Conservation (phyloP, 2,888 invertebrate genomes). For the Platycheirus rosarum region DNA sequence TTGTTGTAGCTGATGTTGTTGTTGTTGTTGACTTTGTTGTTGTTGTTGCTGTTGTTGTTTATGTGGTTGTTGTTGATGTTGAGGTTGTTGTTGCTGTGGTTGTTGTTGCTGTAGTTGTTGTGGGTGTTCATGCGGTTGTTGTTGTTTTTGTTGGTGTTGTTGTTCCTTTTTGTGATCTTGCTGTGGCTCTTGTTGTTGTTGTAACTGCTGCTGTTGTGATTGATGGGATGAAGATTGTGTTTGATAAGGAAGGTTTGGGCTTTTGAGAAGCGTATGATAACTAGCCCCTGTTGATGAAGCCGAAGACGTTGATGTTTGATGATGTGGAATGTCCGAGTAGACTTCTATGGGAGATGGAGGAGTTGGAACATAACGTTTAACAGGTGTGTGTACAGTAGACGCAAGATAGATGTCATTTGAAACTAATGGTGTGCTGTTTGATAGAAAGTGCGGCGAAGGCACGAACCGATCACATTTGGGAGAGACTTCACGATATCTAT, state of each 20-base stretch:
- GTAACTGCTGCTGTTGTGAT: too few species aligned
- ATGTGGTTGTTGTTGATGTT: background rate
- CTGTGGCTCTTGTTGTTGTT: too few species aligned
- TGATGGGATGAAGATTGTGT: slow-evolving; percentile 3
- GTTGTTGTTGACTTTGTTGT: background rate
- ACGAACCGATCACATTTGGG: slow-evolving; percentile 77
- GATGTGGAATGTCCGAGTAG: slow-evolving; percentile 75
- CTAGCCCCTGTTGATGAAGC: slow-evolving; percentile 66
- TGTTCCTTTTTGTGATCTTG: background rate
- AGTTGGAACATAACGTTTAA: slow-evolving; percentile 82
- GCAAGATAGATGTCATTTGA: slow-evolving; percentile 81
- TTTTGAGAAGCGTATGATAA: slow-evolving; percentile 64
- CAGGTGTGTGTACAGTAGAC: slow-evolving; percentile 82
- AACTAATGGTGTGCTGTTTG: slow-evolving; percentile 78
- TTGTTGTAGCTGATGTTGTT: slow-evolving; percentile 9
- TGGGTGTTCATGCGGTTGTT: slow-evolving; percentile 27
- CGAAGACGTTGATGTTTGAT: slow-evolving; percentile 68
- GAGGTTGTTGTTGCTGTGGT: slow-evolving; percentile 4
- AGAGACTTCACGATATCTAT: slow-evolving; percentile 79
- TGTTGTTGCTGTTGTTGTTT: background rate
- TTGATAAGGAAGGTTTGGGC: slow-evolving; percentile 69
- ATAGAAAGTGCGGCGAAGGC: slow-evolving; percentile 77
- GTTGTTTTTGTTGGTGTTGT: too few species aligned
- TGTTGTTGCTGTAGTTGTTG: slow-evolving; percentile 35
- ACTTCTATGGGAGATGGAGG: slow-evolving; percentile 80